A percentile compares a stretch with the other conserved stretches of the same genome.
Evolutionary conservation across 2,797 vertebrate genomes (phyloP).

Genomic region (Delichon dasypus): DNA sequence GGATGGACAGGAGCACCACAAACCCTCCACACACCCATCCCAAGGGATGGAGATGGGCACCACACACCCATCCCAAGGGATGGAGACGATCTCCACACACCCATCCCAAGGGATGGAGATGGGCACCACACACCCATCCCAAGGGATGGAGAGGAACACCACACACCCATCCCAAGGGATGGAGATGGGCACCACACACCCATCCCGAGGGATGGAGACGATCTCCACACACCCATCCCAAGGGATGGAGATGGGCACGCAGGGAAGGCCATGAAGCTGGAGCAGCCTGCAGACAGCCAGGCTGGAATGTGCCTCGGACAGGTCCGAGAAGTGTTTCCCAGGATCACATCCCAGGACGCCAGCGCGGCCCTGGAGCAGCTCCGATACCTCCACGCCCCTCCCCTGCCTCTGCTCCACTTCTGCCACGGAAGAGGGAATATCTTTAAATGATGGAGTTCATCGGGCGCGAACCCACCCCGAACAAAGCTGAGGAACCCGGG

Average conservation of each 20-base stretch:
- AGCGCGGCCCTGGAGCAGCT: background rate
- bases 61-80: accelerated
- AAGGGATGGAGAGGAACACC: too few relatives aligned
- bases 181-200: accelerated
- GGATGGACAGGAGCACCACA: accelerated
- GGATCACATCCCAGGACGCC: accelerated
- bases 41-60: accelerated
- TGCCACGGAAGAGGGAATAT: accelerated
- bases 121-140: too few relatives aligned
- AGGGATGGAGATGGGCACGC: background rate
- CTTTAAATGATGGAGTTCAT: background rate
- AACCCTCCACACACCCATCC: accelerated
- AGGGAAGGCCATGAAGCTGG: background rate
- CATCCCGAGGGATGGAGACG: background rate
- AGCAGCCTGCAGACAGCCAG: background rate
- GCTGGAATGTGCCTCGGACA: background rate
- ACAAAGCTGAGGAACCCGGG: background rate
- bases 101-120: accelerated
- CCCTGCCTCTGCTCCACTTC: background rate
- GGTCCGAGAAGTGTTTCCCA: too few relatives aligned
- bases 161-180: accelerated
- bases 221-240: too few relatives aligned
- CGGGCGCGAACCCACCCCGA: background rate
- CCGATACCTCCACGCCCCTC: accelerated
- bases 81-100: accelerated